These are phyloP conservation scores for Lepeophtheirus nordmannii DNA, from an alignment of 2,888 invertebrate genomes.

Conservation along the genomic window DNA sequence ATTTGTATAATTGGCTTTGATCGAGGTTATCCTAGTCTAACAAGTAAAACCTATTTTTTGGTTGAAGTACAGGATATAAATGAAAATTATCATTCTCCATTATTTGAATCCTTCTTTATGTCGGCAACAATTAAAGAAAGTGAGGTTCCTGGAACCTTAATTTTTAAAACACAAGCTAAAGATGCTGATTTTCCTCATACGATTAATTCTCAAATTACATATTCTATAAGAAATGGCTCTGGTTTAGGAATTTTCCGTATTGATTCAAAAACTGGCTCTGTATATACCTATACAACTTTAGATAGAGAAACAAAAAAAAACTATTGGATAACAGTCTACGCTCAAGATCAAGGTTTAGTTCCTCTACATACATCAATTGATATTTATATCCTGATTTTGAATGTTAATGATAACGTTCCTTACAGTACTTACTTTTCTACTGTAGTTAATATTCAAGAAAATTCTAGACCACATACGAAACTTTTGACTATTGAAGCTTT, in stretches of 20 bases:
- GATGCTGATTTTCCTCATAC: slow-evolving; percentile 70
- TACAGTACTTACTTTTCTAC: slow-evolving; percentile 73
- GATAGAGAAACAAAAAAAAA: slow-evolving; percentile 72
- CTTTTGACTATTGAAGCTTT: slow-evolving; percentile 59
- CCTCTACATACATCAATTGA: slow-evolving; percentile 66
- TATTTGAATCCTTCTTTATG: slow-evolving; percentile 25
- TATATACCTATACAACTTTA: slow-evolving; percentile 64
- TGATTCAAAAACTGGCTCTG: slow-evolving; percentile 59
- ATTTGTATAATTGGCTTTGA: slow-evolving; percentile 70
- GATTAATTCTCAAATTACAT: slow-evolving; percentile 62
- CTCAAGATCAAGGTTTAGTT: slow-evolving; percentile 76
- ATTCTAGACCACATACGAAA: slow-evolving; percentile 52
- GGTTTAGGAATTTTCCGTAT: slow-evolving; percentile 83
- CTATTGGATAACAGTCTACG: slow-evolving; percentile 87
- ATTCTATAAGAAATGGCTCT: slow-evolving; percentile 70
- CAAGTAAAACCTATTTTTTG: slow-evolving; percentile 56
- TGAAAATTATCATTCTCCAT: slow-evolving; percentile 51
- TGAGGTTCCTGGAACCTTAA: slow-evolving; percentile 55
- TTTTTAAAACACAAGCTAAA: slow-evolving; percentile 56
- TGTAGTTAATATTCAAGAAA: slow-evolving; percentile 61
- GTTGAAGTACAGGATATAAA: slow-evolving; percentile 68
- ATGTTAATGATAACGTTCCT: slow-evolving; percentile 88
- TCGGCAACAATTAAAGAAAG: slow-evolving; percentile 37
- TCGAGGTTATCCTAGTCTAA: slow-evolving; percentile 62
- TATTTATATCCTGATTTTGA: slow-evolving; percentile 66